Evolutionary conservation across 2,888 invertebrate genomes (phyloP), one percentile per base, ranked within the genome.

Genomic region (Micropterix aruncella): DNA sequence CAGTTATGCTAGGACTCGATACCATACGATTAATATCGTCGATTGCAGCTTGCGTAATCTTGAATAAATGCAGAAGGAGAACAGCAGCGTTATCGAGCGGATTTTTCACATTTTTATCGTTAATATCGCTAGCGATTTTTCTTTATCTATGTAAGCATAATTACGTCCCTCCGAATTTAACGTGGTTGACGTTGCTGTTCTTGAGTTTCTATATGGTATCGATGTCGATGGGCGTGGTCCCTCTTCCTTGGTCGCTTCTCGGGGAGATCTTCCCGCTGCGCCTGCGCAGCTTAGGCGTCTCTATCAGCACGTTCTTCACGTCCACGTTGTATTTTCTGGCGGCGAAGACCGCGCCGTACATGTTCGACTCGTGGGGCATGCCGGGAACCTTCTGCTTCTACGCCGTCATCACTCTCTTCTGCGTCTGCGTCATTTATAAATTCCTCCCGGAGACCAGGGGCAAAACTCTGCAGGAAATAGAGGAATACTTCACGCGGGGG

Each of bases 211-310:
- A 80, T 52, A 76, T 77, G 56, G 66, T 70, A 7, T 74, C 75
- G 16, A 60, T 77, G 40, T 69, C 74, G 7, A 62, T 77, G 5
- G 80, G 83, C 1, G 65, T 79, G 46, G 68, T 78, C 3, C 79
- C 82, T 0, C 61, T 85, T 48, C 83, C 84, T 0, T 85, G 83
- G 65, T 74, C 81, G 9, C 69, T 84, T 60, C 76, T 80, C 43
- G 82, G 83, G 0, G 84, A 85, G 57, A 68, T 84, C 16, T 83
- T 82, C 56, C 73, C 82, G 0, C 61, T 75, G 39, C 71, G 71
- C 44, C 73, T 73, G 42, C 65, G 80, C 43, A 80, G 79, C 1
- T 59, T 79, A 3, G 83, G 81, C 1, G 75, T 80, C 9, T 80
- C 81, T 0, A 61, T 81, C 9, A 75, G 78, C 39, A 70, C 79